These are phyloP conservation scores for Ochlodes sylvanus DNA, from an alignment of 2,888 invertebrate genomes.

Conservation along the genomic window DNA sequence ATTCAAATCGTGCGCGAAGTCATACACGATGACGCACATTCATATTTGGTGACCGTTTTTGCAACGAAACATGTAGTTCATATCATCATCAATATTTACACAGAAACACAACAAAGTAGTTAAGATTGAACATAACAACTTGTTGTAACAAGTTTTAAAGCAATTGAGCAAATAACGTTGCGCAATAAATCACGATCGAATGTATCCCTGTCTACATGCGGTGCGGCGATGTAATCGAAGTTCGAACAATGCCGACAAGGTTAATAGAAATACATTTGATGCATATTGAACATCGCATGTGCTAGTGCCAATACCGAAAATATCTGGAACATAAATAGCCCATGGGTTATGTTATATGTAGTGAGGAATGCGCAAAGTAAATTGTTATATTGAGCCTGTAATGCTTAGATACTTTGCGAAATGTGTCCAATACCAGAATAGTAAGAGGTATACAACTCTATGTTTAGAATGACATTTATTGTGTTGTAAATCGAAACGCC, in stretches of 20 bases:
- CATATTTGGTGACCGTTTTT: constrained; percentile 17
- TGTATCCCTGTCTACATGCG: constrained; percentile 54
- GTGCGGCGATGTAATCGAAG: constrained; percentile 46
- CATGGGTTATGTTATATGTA: constrained; percentile 10
- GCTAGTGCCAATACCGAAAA: constrained; percentile 48
- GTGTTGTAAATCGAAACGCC: neutral
- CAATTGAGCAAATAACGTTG: constrained; percentile 66
- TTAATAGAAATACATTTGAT: constrained; percentile 60
- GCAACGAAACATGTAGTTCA: constrained; percentile 30
- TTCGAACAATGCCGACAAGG: constrained; percentile 57
- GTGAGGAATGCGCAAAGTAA: constrained; percentile 11
- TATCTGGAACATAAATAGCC: constrained; percentile 15
- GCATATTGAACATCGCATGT: constrained; percentile 53
- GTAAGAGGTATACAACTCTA: neutral
- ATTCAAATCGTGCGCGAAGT: neutral
- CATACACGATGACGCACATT: constrained; percentile 23
- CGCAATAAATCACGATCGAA: constrained; percentile 57
- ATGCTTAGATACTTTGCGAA: neutral
- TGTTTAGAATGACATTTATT: neutral
- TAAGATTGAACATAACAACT: constrained; percentile 21
- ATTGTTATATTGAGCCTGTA: constrained; percentile 2
- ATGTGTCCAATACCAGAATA: neutral
- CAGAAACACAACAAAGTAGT: constrained; percentile 37
- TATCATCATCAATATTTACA: constrained; percentile 31
- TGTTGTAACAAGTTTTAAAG: constrained; percentile 28